phyloP scores from a whole-genome alignment of 2,113 vertebrate genomes.

The Sturnira hondurensis region DNA sequence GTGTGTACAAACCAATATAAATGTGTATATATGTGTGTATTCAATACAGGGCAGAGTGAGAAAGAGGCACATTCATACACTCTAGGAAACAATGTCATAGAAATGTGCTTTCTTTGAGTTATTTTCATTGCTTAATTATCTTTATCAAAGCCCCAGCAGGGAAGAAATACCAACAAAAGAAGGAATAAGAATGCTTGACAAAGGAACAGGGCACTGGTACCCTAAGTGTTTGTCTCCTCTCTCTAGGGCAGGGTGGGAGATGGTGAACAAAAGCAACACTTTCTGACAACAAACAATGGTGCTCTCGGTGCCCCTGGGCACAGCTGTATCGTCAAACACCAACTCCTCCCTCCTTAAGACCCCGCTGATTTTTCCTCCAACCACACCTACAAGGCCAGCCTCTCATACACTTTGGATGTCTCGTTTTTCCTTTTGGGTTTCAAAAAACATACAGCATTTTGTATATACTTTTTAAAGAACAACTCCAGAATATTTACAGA shows the following conservation, averaged over 20 bases:
- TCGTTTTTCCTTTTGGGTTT: neutral
- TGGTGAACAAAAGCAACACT: neutral
- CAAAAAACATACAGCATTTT: neutral
- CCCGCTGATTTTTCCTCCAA: neutral
- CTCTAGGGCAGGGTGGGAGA: neutral
- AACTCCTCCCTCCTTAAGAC: neutral
- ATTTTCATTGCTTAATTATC: neutral
- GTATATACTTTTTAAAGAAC: neutral
- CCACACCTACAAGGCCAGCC: neutral
- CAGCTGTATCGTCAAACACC: conserved; percentile 15
- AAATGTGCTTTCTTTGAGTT: neutral
- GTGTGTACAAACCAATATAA: no score
- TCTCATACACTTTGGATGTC: neutral
- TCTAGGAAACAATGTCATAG: neutral
- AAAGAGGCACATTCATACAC: neutral
- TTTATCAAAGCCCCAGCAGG: neutral
- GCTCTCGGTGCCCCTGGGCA: conserved; percentile 49
- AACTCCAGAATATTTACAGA: neutral
- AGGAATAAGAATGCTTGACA: neutral
- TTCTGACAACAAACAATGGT: conserved; percentile 55
- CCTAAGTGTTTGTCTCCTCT: neutral
- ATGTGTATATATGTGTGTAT: neutral
- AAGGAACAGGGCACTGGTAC: neutral
- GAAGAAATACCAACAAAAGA: neutral
- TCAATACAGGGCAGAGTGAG: neutral